These are phyloP conservation scores for Tachyglossus aculeatus DNA, from an alignment of 2,797 vertebrate species.

Conservation along the genomic window DNA sequence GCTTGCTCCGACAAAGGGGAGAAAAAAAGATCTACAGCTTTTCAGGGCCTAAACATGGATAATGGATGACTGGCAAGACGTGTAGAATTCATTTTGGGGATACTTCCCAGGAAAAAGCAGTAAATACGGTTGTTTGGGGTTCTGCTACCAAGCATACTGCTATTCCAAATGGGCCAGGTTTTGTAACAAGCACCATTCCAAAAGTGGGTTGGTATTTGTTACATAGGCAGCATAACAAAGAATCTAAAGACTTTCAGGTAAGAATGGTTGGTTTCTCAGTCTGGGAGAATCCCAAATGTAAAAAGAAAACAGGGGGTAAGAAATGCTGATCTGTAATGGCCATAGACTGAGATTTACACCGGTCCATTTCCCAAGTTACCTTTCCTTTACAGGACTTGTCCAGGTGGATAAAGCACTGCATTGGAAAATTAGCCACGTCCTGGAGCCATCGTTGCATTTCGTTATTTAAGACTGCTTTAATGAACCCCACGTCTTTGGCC, in stretches of 20 bases:
- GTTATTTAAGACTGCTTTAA: too few relatives aligned
- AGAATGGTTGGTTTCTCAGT: slow-evolving; percentile 26
- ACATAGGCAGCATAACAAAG: slow-evolving; percentile 18
- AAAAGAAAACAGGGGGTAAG: slow-evolving; percentile 13
- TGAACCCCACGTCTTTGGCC: too few relatives aligned
- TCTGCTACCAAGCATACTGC: background rate
- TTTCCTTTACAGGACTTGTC: slow-evolving; percentile 1
- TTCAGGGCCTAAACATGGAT: background rate
- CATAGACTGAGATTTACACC: background rate
- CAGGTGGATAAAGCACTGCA: too few relatives aligned
- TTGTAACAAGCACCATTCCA: slow-evolving; percentile 18
- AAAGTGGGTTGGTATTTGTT: slow-evolving; percentile 27
- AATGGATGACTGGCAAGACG: slow-evolving; percentile 34
- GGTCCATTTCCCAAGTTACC: background rate
- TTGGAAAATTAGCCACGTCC: too few relatives aligned
- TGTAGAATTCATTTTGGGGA: slow-evolving; percentile 43
- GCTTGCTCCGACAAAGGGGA: slow-evolving; percentile 3
- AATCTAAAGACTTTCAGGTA: slow-evolving; percentile 35
- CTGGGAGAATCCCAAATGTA: slow-evolving; percentile 11
- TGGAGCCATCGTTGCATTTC: too few relatives aligned
- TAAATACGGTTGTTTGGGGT: slow-evolving; percentile 21
- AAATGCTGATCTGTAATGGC: slow-evolving; percentile 9
- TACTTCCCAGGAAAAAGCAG: slow-evolving; percentile 25
- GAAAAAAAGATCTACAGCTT: background rate
- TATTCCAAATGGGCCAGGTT: slow-evolving; percentile 26